Conservation (phyloP, 2,797 vertebrate genomes). For the Xerus rutilus region DNA sequence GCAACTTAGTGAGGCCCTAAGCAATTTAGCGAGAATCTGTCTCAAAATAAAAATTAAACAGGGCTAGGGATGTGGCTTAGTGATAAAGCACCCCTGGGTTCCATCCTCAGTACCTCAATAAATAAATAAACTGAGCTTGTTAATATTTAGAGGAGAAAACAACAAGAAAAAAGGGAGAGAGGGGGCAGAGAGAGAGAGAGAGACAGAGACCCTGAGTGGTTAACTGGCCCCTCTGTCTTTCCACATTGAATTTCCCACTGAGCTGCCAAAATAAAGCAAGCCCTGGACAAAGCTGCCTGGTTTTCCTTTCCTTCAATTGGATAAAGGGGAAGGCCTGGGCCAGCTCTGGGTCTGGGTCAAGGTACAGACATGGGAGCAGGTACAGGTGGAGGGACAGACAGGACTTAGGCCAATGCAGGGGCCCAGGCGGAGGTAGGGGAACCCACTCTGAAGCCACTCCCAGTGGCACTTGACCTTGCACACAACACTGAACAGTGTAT, state of each 20-base stretch:
- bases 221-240: not conserved
- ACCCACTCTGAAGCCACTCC: not conserved
- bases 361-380: not conserved
- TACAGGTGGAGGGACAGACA: no score
- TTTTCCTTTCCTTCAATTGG: not conserved
- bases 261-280: not conserved
- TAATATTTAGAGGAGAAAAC: not conserved
- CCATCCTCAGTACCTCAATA: not conserved
- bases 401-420: no score
- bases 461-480: not conserved
- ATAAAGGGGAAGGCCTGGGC: not conserved
- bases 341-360: not conserved
- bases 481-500: not conserved
- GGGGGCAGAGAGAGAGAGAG: no score
- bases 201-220: not conserved
- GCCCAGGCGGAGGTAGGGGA: not conserved
- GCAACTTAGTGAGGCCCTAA: no score
- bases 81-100: not conserved
- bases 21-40: no score
- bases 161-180: not conserved
- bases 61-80: not conserved
- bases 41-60: not conserved
- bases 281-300: rapidly evolving
- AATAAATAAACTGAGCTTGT: not conserved
- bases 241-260: not conserved